phyloP scores from a whole-genome alignment of 1,140 invertebrate species.

The Drosophila watanabei region DNA sequence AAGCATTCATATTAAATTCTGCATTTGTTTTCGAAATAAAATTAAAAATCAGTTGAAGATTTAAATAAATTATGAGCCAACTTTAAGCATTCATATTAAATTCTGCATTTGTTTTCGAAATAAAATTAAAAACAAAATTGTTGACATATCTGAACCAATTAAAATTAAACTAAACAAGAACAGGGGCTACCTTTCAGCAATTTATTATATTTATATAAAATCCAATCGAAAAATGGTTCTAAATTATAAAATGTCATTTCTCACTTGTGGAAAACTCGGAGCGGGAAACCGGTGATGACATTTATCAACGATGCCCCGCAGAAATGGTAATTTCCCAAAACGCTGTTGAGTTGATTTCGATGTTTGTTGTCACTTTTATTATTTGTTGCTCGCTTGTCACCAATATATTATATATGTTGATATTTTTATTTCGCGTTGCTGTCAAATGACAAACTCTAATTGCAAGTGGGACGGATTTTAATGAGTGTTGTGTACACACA shows the following conservation, averaged over 20 bases:
- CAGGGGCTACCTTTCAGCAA: background rate
- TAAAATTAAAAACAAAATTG: background rate
- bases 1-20: background rate
- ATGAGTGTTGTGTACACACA: constrained; percentile 51
- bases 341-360: constrained; percentile 18
- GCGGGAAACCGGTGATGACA: constrained; percentile 19
- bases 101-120: background rate
- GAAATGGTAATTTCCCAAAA: constrained; percentile 6
- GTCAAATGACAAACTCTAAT: constrained; percentile 81
- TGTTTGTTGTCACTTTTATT: constrained; percentile 43
- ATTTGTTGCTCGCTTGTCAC: constrained; percentile 53
- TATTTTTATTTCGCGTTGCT: constrained; percentile 50
- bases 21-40: background rate
- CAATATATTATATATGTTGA: constrained; percentile 58
- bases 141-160: background rate
- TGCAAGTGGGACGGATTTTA: constrained; percentile 78
- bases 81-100: background rate
- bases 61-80: background rate
- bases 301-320: constrained; percentile 29
- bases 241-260: constrained; percentile 30
- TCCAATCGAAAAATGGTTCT: background rate
- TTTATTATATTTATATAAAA: background rate
- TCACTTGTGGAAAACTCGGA: background rate
- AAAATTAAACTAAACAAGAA: background rate
- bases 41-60: background rate